Percentiles rank a stretch among this genome's conserved stretches.
Evolutionary conservation across 2,113 vertebrate genomes (phyloP).

Genomic region (Hemiscyllium ocellatum): DNA sequence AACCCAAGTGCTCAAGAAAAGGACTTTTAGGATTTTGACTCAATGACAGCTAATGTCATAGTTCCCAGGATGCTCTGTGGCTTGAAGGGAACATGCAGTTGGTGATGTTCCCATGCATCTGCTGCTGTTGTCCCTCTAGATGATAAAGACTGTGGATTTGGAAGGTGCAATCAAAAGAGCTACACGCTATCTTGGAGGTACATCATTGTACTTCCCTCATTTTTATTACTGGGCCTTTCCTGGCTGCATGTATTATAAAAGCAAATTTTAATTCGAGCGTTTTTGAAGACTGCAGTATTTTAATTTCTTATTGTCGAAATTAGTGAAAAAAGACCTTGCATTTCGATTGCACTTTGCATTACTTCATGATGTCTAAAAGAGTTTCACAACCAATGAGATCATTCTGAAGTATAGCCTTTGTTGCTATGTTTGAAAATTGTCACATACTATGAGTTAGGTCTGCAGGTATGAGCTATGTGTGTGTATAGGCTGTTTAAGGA

Average conservation of each 20-base stretch:
- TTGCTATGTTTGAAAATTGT: background rate
- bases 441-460: background rate
- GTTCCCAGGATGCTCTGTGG: too few relatives aligned
- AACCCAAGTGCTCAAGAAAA: too few relatives aligned
- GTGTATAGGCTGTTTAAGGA: background rate
- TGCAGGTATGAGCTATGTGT: background rate
- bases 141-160: too few relatives aligned
- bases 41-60: too few relatives aligned
- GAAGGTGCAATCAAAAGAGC: too few relatives aligned
- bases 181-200: background rate
- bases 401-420: background rate
- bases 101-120: too few relatives aligned
- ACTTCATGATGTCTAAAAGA: background rate
- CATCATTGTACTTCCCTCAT: background rate
- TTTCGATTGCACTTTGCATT: background rate
- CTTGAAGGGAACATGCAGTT: too few relatives aligned
- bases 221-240: background rate
- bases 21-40: too few relatives aligned
- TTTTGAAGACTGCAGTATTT: background rate
- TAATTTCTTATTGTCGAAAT: background rate
- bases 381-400: background rate
- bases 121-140: too few relatives aligned
- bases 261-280: background rate
- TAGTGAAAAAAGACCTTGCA: background rate
- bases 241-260: background rate